phyloP scores from a whole-genome alignment of 2,888 invertebrate genomes.

The Eupithecia centaureata region DNA sequence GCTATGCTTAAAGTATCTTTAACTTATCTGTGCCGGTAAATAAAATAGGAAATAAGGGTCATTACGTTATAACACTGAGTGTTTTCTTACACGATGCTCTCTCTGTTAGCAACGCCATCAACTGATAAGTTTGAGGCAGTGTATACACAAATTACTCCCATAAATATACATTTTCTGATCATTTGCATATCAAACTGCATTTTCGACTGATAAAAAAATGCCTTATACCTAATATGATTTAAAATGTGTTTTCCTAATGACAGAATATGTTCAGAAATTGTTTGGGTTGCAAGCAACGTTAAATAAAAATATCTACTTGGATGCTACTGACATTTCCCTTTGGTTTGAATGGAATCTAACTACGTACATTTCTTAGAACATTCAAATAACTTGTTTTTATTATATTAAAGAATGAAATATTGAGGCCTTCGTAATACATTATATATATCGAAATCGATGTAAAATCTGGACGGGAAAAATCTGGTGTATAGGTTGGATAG shows the following conservation, averaged over 20 bases:
- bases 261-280: not conserved
- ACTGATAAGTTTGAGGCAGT: not conserved
- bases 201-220: slow-evolving; percentile 14
- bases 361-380: too few relatives aligned
- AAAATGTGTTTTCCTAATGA: not conserved
- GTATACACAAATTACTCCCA: slow-evolving; percentile 31
- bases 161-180: slow-evolving; percentile 38
- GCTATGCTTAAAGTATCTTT: not conserved
- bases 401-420: too few relatives aligned
- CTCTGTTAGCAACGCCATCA: not conserved
- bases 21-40: not conserved
- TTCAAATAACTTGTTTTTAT: too few relatives aligned
- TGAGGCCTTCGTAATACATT: too few relatives aligned
- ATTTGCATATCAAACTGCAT: slow-evolving; percentile 32
- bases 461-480: too few relatives aligned
- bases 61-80: not conserved
- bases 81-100: not conserved
- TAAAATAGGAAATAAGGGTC: not conserved
- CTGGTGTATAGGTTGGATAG: too few relatives aligned
- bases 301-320: not conserved
- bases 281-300: not conserved
- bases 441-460: too few relatives aligned
- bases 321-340: not conserved
- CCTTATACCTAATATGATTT: not conserved
- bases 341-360: not conserved